Evolutionary conservation across 2,113 vertebrate genomes (phyloP).

Genomic region (Charadrius vociferus): DNA sequence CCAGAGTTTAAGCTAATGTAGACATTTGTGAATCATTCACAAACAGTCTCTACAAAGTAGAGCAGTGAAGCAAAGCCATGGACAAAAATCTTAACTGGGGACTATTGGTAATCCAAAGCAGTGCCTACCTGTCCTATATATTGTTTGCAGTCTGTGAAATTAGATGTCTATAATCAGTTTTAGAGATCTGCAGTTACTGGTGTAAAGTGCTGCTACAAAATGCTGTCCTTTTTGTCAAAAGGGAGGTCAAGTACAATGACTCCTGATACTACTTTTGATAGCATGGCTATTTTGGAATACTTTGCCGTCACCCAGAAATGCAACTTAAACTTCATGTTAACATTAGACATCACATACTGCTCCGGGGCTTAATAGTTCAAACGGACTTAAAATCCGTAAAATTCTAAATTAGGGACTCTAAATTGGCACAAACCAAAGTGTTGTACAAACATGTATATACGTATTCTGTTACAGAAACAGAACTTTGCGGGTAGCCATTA

Average conservation of each 20-base stretch:
- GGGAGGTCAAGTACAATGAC: neutral
- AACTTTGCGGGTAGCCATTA: neutral
- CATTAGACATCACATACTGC: neutral
- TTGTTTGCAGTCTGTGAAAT: neutral
- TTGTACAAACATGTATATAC: neutral
- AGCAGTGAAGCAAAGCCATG: neutral
- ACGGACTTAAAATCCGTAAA: neutral
- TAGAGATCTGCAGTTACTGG: neutral
- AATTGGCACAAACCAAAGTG: neutral
- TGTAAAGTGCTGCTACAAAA: neutral
- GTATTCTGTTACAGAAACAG: neutral
- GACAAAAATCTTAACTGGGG: neutral
- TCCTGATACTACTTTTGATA: neutral
- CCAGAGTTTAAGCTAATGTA: neutral
- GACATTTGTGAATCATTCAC: neutral
- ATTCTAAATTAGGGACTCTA: neutral
- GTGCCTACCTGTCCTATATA: neutral
- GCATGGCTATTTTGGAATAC: neutral
- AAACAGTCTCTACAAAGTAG: neutral
- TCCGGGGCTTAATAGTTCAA: neutral
- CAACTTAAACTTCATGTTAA: neutral
- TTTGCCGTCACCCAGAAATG: neutral
- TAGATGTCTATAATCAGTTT: neutral
- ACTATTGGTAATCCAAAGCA: neutral
- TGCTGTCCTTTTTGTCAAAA: neutral